These are phyloP conservation scores for Ochotona princeps DNA, from an alignment of 2,113 vertebrate genomes.

Conservation along the genomic window DNA sequence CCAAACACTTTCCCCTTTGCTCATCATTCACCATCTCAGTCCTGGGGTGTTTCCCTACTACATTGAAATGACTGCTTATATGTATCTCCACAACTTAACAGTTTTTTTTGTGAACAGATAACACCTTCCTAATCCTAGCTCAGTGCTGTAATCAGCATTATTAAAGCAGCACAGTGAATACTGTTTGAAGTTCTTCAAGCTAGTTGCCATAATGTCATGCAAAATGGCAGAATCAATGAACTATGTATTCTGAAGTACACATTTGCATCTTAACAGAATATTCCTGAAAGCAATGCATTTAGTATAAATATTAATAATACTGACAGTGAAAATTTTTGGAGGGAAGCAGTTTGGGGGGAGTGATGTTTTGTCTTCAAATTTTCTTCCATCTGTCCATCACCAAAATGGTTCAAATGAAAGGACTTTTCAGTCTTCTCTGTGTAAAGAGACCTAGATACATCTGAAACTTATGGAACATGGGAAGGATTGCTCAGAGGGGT, in stretches of 20 bases:
- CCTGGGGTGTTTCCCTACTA: neutral
- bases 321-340: neutral
- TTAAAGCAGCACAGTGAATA: neutral
- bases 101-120: neutral
- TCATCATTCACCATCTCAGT: neutral
- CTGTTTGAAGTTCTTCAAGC: neutral
- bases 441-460: neutral
- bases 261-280: constrained; percentile 1
- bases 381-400: neutral
- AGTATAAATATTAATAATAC: neutral
- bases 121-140: neutral
- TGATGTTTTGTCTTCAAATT: constrained; percentile 12
- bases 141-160: neutral
- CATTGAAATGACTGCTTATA: neutral
- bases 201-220: neutral
- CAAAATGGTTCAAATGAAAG: neutral
- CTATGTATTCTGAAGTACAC: constrained; percentile 22
- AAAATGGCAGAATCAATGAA: neutral
- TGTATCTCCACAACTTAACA: neutral
- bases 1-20: neutral
- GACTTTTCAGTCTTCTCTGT: neutral
- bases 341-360: neutral
- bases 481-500: neutral
- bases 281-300: neutral
- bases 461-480: neutral